Percentiles rank a stretch among this genome's conserved stretches.
These are phyloP conservation scores for Agriotes lineatus DNA, from an alignment of 2,888 invertebrate species.

Conservation along the genomic window DNA sequence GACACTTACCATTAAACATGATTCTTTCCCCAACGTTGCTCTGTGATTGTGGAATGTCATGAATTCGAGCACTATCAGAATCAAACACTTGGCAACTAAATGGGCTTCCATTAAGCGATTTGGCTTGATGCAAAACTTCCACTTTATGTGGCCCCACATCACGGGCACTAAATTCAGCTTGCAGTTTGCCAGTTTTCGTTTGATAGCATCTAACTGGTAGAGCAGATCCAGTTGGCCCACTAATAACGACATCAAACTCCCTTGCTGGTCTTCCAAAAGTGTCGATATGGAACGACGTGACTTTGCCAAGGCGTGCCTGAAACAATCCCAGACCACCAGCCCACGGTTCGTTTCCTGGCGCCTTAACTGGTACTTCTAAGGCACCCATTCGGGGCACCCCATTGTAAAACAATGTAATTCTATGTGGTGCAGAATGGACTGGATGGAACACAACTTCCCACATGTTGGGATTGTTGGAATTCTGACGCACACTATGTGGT, in stretches of 20 bases:
- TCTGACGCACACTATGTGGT: constrained; percentile 83
- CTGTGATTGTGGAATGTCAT: constrained; percentile 80
- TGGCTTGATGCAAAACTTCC: constrained; percentile 91
- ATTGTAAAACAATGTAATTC: constrained; percentile 88
- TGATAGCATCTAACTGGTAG: constrained; percentile 84
- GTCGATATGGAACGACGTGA: constrained; percentile 90
- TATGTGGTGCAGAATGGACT: constrained; percentile 87
- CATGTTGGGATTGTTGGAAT: constrained; percentile 76
- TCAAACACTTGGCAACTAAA: constrained; percentile 95
- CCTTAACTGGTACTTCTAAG: constrained; percentile 68
- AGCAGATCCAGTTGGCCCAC: constrained; percentile 64
- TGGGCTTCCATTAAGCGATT: constrained; percentile 92
- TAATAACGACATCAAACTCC: constrained; percentile 92
- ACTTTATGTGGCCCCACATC: constrained; percentile 76
- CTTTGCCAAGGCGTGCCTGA: constrained; percentile 85
- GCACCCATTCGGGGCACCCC: constrained; percentile 78
- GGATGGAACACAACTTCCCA: constrained; percentile 92
- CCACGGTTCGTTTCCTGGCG: constrained; percentile 67
- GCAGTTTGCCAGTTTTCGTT: constrained; percentile 93
- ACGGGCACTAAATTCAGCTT: constrained; percentile 92
- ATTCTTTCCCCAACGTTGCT: constrained; percentile 85
- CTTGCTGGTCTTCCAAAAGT: constrained; percentile 86
- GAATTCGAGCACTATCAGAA: constrained; percentile 83
- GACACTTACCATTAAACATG: constrained; percentile 78
- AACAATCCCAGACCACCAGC: constrained; percentile 87